Percentiles rank a stretch among this genome's conserved stretches.
These are phyloP conservation scores for Danio rerio DNA, from an alignment of 2,113 vertebrate species.

Conservation along the genomic window GRCz12tu NC_133196.1:23306501-23307000, in stretches of 20 bases:
- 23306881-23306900: constrained; percentile 10
- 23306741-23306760: constrained; percentile 42
- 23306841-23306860: constrained; percentile 15
- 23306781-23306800: constrained; percentile 32
- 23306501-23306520: constrained; percentile 50
- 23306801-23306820: constrained; percentile 8
- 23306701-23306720: constrained; percentile 48
- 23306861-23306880: not conserved
- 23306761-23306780: constrained; percentile 17
- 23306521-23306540: constrained; percentile 56
- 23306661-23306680: constrained; percentile 4
- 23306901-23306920: not conserved
- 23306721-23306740: constrained; percentile 36
- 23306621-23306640: constrained; percentile 6
- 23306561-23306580: constrained; percentile 61
- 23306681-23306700: constrained; percentile 43
- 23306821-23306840: constrained; percentile 19
- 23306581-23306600: constrained; percentile 50
- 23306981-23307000: too few species aligned
- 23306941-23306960: not conserved
- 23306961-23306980: not conserved
- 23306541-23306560: constrained; percentile 51
- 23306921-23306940: not conserved
- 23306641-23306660: constrained; percentile 14
- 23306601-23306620: constrained; percentile 50